Conservation (phyloP, 2,797 vertebrate genomes). For the Danio tinwini region DNA sequence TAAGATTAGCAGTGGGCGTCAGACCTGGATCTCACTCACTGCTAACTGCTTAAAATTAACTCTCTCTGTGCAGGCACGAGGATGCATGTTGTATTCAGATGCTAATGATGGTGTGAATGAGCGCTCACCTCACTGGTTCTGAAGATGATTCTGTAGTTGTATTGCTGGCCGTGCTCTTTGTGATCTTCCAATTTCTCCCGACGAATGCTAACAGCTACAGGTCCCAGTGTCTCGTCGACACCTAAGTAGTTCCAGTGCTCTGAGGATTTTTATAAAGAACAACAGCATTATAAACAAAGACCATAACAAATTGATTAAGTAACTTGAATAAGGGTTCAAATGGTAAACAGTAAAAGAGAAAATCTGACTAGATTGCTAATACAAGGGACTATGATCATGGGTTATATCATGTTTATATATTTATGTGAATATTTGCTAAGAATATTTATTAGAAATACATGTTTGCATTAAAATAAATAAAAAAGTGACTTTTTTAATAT, state of each 20-base stretch:
- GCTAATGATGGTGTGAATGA: background rate
- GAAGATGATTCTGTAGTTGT: slow-evolving; percentile 96
- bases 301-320: background rate
- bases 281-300: background rate
- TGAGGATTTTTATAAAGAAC: slow-evolving; percentile 62
- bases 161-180: slow-evolving; percentile 95
- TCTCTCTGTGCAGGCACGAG: slow-evolving; percentile 19
- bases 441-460: too few species aligned
- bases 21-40: slow-evolving; percentile 45
- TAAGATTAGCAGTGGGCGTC: slow-evolving; percentile 58
- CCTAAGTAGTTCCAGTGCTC: slow-evolving; percentile 99
- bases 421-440: too few species aligned
- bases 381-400: too few species aligned
- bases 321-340: too few species aligned
- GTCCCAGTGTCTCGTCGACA: slow-evolving; percentile 94
- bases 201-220: slow-evolving; percentile 95
- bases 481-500: too few species aligned
- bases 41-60: slow-evolving; percentile 45
- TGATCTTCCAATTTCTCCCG: slow-evolving; percentile 96
- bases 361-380: too few species aligned
- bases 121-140: slow-evolving; percentile 93
- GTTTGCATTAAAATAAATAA: too few species aligned
- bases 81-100: slow-evolving; percentile 25
- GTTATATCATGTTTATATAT: too few species aligned
- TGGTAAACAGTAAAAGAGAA: too few species aligned